Conservation (phyloP, 1,140 invertebrate species). For the Pogonus chalceus region DNA sequence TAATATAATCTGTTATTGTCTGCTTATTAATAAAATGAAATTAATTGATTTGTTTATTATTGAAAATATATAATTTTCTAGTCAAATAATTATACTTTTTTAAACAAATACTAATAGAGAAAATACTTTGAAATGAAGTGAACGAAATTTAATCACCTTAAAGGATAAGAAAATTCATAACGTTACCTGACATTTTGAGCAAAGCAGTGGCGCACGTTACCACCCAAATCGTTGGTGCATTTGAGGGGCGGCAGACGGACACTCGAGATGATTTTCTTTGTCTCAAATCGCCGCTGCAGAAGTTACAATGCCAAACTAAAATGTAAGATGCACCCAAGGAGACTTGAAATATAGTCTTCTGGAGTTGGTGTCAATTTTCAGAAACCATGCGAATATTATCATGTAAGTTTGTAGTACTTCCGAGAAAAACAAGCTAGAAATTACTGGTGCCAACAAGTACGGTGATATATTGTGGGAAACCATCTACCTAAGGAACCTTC, state of each 20-base stretch:
- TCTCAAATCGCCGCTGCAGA: background rate
- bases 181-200: background rate
- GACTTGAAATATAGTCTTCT: background rate
- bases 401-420: background rate
- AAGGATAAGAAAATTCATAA: background rate
- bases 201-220: background rate
- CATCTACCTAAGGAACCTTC: no score
- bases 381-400: slow-evolving; percentile 4
- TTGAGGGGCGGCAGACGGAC: background rate
- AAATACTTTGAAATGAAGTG: background rate
- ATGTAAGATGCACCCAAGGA: no score
- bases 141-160: background rate
- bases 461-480: no score
- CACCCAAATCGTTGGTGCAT: no score
- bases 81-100: background rate
- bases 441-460: no score
- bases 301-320: no score
- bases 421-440: background rate
- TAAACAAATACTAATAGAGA: background rate
- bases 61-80: background rate
- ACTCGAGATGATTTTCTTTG: background rate
- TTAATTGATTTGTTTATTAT: background rate
- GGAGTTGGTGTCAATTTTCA: background rate
- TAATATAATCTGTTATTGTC: background rate
- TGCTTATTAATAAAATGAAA: background rate